A percentile compares a stretch with the other conserved stretches of the same genome.
Conservation (phyloP, 2,888 invertebrate genomes). For the Sarcophaga caerulescens region DNA sequence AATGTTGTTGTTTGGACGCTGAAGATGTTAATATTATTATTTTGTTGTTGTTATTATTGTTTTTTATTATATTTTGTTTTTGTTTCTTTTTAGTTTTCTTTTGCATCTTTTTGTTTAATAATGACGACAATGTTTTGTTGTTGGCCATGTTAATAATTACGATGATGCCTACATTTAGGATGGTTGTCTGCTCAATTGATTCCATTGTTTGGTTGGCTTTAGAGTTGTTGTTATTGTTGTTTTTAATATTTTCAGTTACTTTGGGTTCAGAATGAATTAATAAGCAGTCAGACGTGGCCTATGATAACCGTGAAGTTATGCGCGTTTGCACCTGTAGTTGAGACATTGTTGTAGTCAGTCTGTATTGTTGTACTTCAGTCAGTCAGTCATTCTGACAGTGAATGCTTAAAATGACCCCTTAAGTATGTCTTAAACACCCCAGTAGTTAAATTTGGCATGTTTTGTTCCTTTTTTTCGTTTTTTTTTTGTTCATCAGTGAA, state of each 20-base stretch:
- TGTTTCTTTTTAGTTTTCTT: slow-evolving; percentile 18
- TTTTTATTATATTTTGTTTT: slow-evolving; percentile 11
- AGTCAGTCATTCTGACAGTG: slow-evolving; percentile 34
- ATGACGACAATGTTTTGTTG: neutral
- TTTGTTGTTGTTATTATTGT: slow-evolving; percentile 8
- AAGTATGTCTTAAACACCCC: slow-evolving; percentile 45
- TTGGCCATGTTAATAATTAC: slow-evolving; percentile 27
- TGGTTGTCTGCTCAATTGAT: slow-evolving; percentile 42
- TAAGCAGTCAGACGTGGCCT: slow-evolving; percentile 32
- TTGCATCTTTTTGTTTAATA: slow-evolving; percentile 1
- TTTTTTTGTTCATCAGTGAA: neutral
- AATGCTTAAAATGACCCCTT: slow-evolving; percentile 51
- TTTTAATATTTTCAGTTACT: slow-evolving; percentile 7
- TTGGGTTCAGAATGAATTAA: slow-evolving; percentile 42
- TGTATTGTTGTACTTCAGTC: neutral
- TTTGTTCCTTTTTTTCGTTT: neutral
- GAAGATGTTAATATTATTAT: slow-evolving; percentile 11
- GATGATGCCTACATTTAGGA: slow-evolving; percentile 53
- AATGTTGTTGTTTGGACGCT: neutral
- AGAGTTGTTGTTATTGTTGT: slow-evolving; percentile 6
- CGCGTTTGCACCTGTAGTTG: slow-evolving; percentile 63
- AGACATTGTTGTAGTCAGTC: neutral
- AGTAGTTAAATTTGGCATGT: slow-evolving; percentile 37
- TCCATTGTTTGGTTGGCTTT: slow-evolving; percentile 12
- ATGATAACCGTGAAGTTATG: slow-evolving; percentile 60